Base-by-base conservation (phyloP, 2,888 invertebrate genomes). In the Hofmannophila pseudospretella region DNA sequence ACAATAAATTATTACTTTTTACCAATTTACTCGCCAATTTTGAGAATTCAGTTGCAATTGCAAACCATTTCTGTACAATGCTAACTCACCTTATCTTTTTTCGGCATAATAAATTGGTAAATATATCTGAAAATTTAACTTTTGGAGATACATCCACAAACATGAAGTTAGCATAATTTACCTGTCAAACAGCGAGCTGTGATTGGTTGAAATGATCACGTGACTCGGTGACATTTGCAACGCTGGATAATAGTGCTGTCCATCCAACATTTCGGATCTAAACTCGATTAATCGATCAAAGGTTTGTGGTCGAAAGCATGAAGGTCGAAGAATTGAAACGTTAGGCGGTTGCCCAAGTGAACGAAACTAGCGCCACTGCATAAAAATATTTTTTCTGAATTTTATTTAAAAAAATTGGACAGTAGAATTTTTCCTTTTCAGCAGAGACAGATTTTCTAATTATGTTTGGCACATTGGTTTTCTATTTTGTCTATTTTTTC, bases 1-100 rank as follows among this genome's bases (percentile, higher is more conserved):
- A 65, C 47, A 48, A 14, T 47, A 49, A 52, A 53, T 51, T 50
- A 63, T 53, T 39, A 42, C 36, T 49, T 58, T 60, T 58, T 54
- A 49, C 34, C 32, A 27, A 33, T 37, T 27, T 20, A 36, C 35
- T 29, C 27, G 42, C 41, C 7, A 14, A 44, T 16, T 39, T 32
- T 32, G 36, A 41, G 37, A 33, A 34, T 38, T 16, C 11, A 19
- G 7, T 9, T 12, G 12, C 13, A 34, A 22, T 19, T 4, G 7
- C 12, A 11, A 13, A 26, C 7, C 11, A 29, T 39, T 45, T 38
- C 34, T 45, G 41, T 37, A 27, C 34, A 51, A 48, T 39, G 36
- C 37, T 41, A 59, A 61, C 69, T 73, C 67, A 75, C 75, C 69
- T 76, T 71, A 66, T 68, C 70, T 66, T 63, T 75, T 70, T 68